Conservation (phyloP, 2,113 vertebrate genomes). For the Oryctolagus cuniculus region DNA sequence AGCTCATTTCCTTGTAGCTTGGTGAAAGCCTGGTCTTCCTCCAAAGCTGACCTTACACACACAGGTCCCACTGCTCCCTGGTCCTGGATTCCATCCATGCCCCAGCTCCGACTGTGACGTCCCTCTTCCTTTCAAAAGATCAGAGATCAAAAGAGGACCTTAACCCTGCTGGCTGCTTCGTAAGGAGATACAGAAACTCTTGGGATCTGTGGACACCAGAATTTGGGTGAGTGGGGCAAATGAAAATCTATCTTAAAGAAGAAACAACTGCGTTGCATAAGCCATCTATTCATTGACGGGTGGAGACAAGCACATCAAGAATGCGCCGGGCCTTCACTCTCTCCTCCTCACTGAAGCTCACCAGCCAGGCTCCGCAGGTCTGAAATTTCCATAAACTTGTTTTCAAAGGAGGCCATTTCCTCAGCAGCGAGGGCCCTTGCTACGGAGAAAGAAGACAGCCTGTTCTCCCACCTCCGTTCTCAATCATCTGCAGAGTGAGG, state of each 20-base stretch:
- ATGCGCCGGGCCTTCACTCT: not conserved
- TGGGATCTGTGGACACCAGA: not conserved
- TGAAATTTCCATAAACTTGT: not conserved
- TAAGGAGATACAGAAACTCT: not conserved
- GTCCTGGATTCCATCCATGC: not conserved
- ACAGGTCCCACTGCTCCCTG: not conserved
- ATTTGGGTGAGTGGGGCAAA: not conserved
- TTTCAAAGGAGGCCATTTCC: not conserved
- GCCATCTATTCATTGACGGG: not conserved
- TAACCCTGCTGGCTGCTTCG: not conserved
- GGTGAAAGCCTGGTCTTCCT: not conserved
- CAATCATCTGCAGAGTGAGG: too few species aligned
- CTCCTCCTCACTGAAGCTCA: not conserved
- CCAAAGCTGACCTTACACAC: too few species aligned
- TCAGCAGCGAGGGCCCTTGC: not conserved
- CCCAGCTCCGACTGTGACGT: not conserved
- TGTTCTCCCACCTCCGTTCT: not conserved
- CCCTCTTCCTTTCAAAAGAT: not conserved
- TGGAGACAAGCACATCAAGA: not conserved
- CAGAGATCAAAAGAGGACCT: not conserved
- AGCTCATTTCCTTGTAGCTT: not conserved
- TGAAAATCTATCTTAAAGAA: not conserved
- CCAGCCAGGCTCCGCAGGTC: not conserved
- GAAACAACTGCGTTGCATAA: not conserved
- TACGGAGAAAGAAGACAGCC: fast-evolving